phyloP scores from a whole-genome alignment of 2,888 invertebrate genomes.

The Coelopa pilipes region DNA sequence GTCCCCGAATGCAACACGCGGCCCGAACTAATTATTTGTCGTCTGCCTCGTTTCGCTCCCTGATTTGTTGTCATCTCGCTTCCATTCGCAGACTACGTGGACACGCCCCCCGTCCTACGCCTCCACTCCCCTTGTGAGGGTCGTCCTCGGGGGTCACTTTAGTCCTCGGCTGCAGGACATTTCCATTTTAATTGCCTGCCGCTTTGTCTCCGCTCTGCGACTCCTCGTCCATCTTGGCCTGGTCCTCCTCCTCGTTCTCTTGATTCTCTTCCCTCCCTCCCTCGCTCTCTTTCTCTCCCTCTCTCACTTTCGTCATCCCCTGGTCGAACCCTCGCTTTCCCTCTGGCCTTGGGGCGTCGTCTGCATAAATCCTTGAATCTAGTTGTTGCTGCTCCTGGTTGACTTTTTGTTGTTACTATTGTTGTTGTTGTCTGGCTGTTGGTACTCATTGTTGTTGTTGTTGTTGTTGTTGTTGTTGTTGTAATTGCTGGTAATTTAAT shows the following conservation, averaged over 20 bases:
- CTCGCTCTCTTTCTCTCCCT: too few relatives aligned
- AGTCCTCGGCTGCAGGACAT: constrained; percentile 20
- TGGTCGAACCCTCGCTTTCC: too few relatives aligned
- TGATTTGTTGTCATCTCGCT: neutral
- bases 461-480: constrained; percentile 2
- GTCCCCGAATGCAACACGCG: neutral
- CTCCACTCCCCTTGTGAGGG: neutral
- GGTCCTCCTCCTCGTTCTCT: too few relatives aligned
- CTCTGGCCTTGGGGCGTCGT: too few relatives aligned
- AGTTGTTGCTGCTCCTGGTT: neutral
- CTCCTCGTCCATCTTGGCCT: too few relatives aligned
- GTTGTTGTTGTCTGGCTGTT: constrained; percentile 3
- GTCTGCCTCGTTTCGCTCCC: neutral
- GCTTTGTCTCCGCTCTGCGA: too few relatives aligned
- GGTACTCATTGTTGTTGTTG: neutral
- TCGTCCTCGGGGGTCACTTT: neutral
- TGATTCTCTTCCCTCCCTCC: too few relatives aligned
- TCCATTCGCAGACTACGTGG: neutral
- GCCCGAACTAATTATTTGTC: neutral
- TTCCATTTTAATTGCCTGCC: constrained; percentile 26
- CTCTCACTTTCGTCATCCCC: too few relatives aligned
- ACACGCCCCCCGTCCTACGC: too few relatives aligned
- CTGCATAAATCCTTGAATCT: too few relatives aligned
- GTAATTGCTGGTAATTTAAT: constrained; percentile 37
- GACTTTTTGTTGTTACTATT: constrained; percentile 11